A percentile compares a stretch with the other conserved stretches of the same genome.
Conservation (phyloP, 2,797 vertebrate genomes). For the Phoxinus dragarum region DNA sequence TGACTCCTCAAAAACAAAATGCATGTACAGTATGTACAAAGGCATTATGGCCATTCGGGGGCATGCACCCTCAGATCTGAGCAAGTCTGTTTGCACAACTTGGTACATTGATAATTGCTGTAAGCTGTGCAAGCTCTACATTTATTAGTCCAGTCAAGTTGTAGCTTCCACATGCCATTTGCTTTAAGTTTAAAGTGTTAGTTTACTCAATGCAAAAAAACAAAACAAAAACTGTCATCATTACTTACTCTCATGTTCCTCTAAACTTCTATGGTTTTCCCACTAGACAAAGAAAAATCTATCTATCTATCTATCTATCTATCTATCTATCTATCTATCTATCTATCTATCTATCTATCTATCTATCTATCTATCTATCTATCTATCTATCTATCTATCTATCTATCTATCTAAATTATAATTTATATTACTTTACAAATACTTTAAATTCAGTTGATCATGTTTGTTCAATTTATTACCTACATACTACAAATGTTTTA, state of each 20-base stretch:
- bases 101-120: neutral
- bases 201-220: neutral
- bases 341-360: no score
- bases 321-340: no score
- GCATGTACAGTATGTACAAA: slow-evolving; percentile 59
- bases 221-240: no score
- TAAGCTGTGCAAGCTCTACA: neutral
- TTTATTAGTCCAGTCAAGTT: neutral
- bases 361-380: no score
- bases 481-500: neutral
- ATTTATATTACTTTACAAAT: neutral
- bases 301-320: no score
- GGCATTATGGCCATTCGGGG: neutral
- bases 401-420: no score
- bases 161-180: neutral
- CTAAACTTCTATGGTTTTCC: no score
- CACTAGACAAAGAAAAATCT: no score
- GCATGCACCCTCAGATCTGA: neutral
- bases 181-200: neutral
- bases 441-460: neutral
- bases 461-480: neutral
- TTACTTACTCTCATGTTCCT: no score
- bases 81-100: neutral
- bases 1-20: slow-evolving; percentile 67
- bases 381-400: no score